Base-by-base conservation (phyloP, 2,797 vertebrate species). In the Phalanger gymnotis region DNA sequence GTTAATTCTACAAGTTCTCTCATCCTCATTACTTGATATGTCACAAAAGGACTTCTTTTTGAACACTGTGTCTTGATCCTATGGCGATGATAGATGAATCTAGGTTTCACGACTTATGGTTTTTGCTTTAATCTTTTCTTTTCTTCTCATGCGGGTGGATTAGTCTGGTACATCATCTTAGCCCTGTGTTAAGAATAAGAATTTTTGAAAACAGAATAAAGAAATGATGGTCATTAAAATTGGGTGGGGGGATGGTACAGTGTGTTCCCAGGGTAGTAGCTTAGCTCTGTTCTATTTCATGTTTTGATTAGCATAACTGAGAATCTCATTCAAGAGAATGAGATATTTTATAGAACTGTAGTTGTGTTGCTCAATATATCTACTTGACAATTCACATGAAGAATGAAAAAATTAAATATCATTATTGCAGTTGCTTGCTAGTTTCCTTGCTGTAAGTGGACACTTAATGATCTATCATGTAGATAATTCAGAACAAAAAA, bases 1-100 rank as follows among this genome's bases (percentile, higher is more conserved):
- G 2, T 93, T 94, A 61, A 93, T 95, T 95, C 53, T 53, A 93
- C 81, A 96, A 92, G 2, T 87, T 91, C 96, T 97, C 96, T 96
- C 52, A 66, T 93, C 96, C 6, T 93, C 3, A 30, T 96, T 93
- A 34, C 25, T 0, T 0, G 58, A 90, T 92, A 96, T 57, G 53
- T 73, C 93, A 55, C 16, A 89, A 34, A 51, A 95, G 30, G 31
- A 0, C 5, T 97, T 47, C 7, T 91, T 96, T 96, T 94, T 96
- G 11, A 95, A 94, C 94, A 53, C 27, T 55, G 89, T 51, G 31
- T 47, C 19, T 97, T 52, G 54, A 94, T 91, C 16, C 4, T 91
- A 53, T 93, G 96, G 89, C 16, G 94, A 12, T 40, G 12, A 54
- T 92, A 95, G 56, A 97, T 92, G 93, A 91, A 93, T 94, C 96